phyloP scores from a whole-genome alignment of 2,113 vertebrate species.

The Pseudopipra pipra region DNA sequence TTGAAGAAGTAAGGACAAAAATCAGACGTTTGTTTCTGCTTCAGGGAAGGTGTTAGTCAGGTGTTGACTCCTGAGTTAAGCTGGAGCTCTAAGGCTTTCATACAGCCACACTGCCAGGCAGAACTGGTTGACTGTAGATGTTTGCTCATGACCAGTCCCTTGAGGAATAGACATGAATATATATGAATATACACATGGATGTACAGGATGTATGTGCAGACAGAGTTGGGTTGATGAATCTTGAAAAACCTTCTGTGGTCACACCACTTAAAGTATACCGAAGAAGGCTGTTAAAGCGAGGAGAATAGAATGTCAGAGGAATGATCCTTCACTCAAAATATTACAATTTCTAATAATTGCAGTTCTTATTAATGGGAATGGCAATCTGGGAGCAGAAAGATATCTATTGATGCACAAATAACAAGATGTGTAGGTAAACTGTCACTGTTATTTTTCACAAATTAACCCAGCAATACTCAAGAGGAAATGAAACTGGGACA shows the following conservation, averaged over 20 bases:
- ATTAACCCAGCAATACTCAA: not conserved
- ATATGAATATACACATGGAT: too few relatives aligned
- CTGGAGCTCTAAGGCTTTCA: not conserved
- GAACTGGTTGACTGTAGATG: not conserved
- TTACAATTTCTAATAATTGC: not conserved
- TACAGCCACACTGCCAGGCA: not conserved
- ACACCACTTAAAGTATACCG: accelerated
- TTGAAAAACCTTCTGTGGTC: not conserved
- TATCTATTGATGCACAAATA: not conserved
- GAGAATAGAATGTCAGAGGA: not conserved
- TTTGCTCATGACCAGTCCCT: not conserved
- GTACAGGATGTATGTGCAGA: not conserved
- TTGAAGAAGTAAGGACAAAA: not conserved
- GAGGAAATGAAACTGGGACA: not conserved
- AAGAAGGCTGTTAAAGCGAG: not conserved
- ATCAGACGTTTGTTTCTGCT: not conserved
- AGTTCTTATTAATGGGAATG: not conserved
- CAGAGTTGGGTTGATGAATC: not conserved
- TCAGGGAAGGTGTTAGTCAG: not conserved
- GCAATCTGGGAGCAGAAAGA: not conserved
- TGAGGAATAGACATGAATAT: not conserved
- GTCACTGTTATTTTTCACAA: not conserved
- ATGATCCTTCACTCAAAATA: not conserved
- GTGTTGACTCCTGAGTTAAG: not conserved
- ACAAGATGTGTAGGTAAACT: not conserved